Percentiles rank a stretch among this genome's conserved stretches.
Conservation (phyloP, 2,797 vertebrate genomes). For the Mormyrops attenuatus region DNA sequence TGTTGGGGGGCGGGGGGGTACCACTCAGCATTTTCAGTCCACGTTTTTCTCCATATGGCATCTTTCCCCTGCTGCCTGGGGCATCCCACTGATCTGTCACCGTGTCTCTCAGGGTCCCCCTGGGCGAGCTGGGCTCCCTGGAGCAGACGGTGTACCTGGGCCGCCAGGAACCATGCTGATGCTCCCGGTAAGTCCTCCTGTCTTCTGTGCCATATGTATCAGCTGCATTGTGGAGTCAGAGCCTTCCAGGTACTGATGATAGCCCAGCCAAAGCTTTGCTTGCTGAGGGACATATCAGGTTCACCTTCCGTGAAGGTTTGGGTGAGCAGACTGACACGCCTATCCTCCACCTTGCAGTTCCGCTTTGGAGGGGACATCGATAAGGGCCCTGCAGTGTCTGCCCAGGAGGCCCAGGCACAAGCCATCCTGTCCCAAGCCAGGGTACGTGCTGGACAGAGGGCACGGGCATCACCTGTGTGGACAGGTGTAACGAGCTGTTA, state of each 20-base stretch:
- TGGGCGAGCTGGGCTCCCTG: conserved; percentile 87
- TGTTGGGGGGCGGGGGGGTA: neutral
- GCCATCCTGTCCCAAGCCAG: conserved; percentile 96
- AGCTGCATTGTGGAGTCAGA: neutral
- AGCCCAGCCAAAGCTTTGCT: neutral
- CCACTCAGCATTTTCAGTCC: neutral
- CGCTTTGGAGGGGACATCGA: conserved; percentile 88
- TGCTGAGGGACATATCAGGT: neutral
- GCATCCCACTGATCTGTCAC: neutral
- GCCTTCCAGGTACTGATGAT: neutral
- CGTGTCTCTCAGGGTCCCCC: conserved; percentile 70
- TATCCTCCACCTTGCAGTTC: conserved; percentile 66
- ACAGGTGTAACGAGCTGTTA: conserved; percentile 41
- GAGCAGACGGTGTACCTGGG: conserved; percentile 90
- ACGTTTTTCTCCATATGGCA: neutral
- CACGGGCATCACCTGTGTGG: conserved; percentile 5
- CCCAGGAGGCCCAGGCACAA: conserved; percentile 96
- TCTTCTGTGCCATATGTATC: neutral
- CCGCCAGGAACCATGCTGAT: conserved; percentile 96
- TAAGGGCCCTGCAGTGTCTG: conserved; percentile 87
- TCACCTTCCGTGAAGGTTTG: neutral
- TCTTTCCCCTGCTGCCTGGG: neutral
- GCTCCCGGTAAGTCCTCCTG: conserved; percentile 77
- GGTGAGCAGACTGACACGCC: neutral
- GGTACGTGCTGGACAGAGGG: conserved; percentile 61